Base-by-base conservation (phyloP, 92 coral and sea anemone species). In the Virgularia gustaviana region DNA sequence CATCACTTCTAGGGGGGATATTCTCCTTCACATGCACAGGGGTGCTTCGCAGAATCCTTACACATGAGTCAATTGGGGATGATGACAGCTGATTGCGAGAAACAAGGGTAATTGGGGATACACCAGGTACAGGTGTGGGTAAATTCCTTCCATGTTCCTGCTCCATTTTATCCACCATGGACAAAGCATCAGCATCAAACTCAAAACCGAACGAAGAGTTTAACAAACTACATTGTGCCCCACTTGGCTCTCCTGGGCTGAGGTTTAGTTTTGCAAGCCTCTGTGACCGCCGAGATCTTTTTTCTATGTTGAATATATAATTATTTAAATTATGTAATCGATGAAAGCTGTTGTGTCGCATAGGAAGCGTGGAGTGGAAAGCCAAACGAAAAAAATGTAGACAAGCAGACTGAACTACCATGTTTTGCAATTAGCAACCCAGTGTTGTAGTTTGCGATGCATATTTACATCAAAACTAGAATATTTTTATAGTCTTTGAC, bases 181-280 rank as follows among this genome's bases (percentile, higher is more conserved):
- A 85, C 29, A 94, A 75, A 33, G 85, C 94, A 22, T 89, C 90
- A 4, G 89, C 90, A 71, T 92, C 98, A 84, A 92, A 85, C 49
- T 94, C 96, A 81, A 88, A 91, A 36, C 97, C 96, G 85, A 85
- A 85, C 31, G 96, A 94, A 61, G 90, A 41, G 57, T 60, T 83
- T 65, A 85, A 82, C 39, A 66, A 28, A 51, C 73, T 65, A 43
- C 72, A 41, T 28, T 65, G 72, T 25, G n/a, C n/a, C n/a, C 18
- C 73, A 43, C 33, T 66, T 27, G 73, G 15, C 45, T 39, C 9
- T 39, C 44, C 24, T 33, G 67, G 67, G 36, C 10, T 66, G n/a
- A n/a, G n/a, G n/a, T n/a, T n/a, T n/a, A n/a, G n/a, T n/a, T n/a
- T 47, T 22, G 73, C 73, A 22, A 66, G 25, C 18, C 73, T 49